Percentiles rank a stretch among this genome's conserved stretches.
phyloP scores from a whole-genome alignment of 2,888 invertebrate species.

The Diarsia dahlii region DNA sequence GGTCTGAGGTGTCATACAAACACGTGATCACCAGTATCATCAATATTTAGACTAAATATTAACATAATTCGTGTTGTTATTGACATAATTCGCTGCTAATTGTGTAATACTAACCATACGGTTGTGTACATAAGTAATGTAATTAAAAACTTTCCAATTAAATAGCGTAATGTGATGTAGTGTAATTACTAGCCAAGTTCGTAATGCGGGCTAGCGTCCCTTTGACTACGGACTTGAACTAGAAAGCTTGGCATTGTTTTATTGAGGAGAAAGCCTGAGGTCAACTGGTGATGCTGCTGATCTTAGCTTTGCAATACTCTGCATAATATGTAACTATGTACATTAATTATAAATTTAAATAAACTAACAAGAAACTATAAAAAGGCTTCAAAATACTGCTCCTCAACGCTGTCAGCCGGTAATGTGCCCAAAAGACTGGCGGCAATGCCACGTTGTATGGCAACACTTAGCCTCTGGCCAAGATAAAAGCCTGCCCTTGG shows the following conservation, averaged over 20 bases:
- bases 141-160: slow-evolving; percentile 47
- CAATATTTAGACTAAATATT: background rate
- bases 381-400: no score
- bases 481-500: no score
- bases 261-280: background rate
- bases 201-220: slow-evolving; percentile 35
- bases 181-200: background rate
- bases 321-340: no score
- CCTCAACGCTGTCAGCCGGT: no score
- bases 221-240: slow-evolving; percentile 11
- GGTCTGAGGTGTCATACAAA: no score
- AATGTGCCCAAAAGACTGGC: no score
- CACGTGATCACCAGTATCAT: background rate
- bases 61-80: no score
- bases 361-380: no score
- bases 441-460: no score
- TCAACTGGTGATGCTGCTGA: background rate
- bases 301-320: background rate
- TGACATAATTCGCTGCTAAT: background rate
- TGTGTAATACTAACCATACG: slow-evolving; percentile 13
- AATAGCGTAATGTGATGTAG: background rate
- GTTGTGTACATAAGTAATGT: background rate
- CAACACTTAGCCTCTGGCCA: no score
- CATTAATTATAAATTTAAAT: no score
- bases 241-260: slow-evolving; percentile 4